phyloP scores from a whole-genome alignment of 2,888 invertebrate genomes.

The Minunthozetes semirufus region DNA sequence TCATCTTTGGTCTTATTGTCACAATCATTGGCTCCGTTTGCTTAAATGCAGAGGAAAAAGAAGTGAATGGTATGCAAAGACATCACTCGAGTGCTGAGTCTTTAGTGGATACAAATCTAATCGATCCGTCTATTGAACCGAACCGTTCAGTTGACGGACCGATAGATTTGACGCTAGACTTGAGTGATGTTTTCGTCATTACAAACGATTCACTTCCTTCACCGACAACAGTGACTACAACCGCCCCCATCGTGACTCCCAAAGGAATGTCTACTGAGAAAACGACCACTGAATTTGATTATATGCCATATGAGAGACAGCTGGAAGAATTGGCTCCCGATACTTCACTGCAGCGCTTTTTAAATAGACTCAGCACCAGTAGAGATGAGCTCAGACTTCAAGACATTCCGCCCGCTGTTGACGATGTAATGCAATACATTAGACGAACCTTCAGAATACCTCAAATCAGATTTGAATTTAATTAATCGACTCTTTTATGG shows the following conservation, averaged over 20 bases:
- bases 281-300: background rate
- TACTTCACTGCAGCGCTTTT: background rate
- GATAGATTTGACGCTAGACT: no score
- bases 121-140: no score
- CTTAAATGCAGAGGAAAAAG: background rate
- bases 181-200: no score
- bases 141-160: no score
- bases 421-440: background rate
- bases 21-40: background rate
- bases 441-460: background rate
- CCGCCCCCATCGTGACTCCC: no score
- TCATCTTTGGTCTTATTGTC: background rate
- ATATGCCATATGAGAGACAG: background rate
- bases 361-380: background rate
- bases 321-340: background rate
- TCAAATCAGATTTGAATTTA: background rate
- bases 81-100: no score
- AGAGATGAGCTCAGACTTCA: background rate
- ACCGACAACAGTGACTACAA: no score
- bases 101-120: no score
- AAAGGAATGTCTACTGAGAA: background rate
- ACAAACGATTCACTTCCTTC: no score
- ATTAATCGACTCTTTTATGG: background rate
- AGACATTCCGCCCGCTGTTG: background rate
- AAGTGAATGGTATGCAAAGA: no score